A percentile compares a stretch with the other conserved stretches of the same genome.
phyloP scores from a whole-genome alignment of 1,140 invertebrate species.

The Sarcophaga peregrina region DNA sequence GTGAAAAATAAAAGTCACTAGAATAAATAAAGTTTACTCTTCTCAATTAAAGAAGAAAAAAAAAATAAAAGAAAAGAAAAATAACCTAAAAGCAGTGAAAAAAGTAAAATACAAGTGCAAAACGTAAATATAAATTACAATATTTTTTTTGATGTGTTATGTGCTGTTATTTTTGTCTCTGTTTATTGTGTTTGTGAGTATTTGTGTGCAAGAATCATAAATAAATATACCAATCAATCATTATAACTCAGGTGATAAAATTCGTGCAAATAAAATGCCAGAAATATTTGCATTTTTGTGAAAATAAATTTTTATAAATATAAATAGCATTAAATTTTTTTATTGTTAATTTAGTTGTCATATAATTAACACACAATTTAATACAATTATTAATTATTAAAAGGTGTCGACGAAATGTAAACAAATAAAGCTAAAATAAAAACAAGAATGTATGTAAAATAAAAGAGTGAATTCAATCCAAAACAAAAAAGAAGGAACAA shows the following conservation, averaged over 20 bases:
- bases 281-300: no score
- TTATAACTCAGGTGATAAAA: slow-evolving; percentile 17
- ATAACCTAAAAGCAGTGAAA: background rate
- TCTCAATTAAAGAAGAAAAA: background rate
- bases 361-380: background rate
- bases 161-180: background rate
- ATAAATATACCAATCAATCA: background rate
- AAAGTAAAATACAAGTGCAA: background rate
- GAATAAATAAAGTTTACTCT: slow-evolving; percentile 4
- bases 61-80: background rate
- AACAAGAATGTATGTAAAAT: background rate
- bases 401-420: background rate
- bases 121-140: background rate
- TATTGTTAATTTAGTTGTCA: background rate
- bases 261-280: slow-evolving; percentile 1
- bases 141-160: background rate
- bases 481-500: background rate
- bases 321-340: background rate
- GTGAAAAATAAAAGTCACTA: slow-evolving; percentile 13
- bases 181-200: background rate
- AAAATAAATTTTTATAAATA: background rate
- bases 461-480: background rate
- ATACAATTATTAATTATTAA: background rate
- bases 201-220: background rate
- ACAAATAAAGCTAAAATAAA: background rate